A percentile compares a stretch with the other conserved stretches of the same genome.
phyloP scores from a whole-genome alignment of 2,888 invertebrate species.

The Lepidocyrtoides sp. region DNA sequence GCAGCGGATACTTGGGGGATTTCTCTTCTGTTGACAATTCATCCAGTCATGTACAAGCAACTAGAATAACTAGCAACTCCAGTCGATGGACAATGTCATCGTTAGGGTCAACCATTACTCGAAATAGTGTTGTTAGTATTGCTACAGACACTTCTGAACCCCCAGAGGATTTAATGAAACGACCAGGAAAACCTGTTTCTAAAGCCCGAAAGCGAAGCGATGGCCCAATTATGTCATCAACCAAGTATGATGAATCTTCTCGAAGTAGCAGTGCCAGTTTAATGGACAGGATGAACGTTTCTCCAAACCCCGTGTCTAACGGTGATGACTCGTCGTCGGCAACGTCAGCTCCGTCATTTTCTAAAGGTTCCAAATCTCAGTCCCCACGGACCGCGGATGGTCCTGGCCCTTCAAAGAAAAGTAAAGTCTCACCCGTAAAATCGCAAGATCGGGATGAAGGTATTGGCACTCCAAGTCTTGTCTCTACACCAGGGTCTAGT shows the following conservation, averaged over 20 bases:
- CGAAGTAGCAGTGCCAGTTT: background rate
- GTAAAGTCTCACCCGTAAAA: background rate
- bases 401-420: background rate
- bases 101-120: constrained; percentile 80
- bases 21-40: constrained; percentile 71
- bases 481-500: constrained; percentile 11
- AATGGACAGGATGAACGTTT: constrained; percentile 53
- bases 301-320: constrained; percentile 36
- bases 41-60: background rate
- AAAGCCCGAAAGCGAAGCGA: constrained; percentile 62
- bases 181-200: constrained; percentile 29
- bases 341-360: background rate
- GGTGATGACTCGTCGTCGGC: constrained; percentile 40
- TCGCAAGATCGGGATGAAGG: constrained; percentile 42
- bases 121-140: constrained; percentile 77
- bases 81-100: constrained; percentile 75
- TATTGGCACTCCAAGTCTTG: constrained; percentile 1
- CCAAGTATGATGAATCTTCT: constrained; percentile 69
- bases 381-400: background rate
- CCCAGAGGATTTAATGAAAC: constrained; percentile 47
- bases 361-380: background rate
- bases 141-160: constrained; percentile 55
- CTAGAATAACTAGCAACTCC: background rate
- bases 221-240: constrained; percentile 78
- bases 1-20: constrained; percentile 81